These are phyloP conservation scores for Schizopygopsis pylzovi DNA, from an alignment of 2,797 vertebrate species.

Conservation along the genomic window DNA sequence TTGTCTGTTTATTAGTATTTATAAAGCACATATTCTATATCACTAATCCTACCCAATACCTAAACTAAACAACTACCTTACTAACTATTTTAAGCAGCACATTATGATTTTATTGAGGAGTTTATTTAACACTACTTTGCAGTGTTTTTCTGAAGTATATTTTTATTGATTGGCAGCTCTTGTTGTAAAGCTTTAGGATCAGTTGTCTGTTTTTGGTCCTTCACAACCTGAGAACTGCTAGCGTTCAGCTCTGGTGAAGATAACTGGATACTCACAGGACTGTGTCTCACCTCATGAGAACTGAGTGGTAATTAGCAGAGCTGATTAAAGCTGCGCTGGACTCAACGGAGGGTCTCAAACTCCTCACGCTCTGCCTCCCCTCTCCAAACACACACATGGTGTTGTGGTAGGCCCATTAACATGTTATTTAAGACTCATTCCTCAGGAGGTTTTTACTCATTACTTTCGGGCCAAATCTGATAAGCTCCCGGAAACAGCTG, in stretches of 20 bases:
- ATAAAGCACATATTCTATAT: too few relatives aligned
- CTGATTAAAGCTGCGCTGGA: conserved; percentile 49
- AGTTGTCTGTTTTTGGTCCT: neutral
- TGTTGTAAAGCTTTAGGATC: conserved; percentile 8
- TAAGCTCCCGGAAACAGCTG: neutral
- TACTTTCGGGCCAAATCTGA: conserved; percentile 29
- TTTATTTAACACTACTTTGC: too few relatives aligned
- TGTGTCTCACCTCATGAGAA: conserved; percentile 22
- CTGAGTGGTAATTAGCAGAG: conserved; percentile 39
- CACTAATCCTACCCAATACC: too few relatives aligned
- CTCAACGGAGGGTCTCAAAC: conserved; percentile 5
- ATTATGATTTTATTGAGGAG: too few relatives aligned
- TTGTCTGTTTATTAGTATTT: too few relatives aligned
- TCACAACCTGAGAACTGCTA: neutral
- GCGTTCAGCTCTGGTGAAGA: conserved; percentile 15
- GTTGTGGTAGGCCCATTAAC: conserved; percentile 65
- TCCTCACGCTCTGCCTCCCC: conserved; percentile 17
- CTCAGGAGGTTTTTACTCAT: conserved; percentile 39
- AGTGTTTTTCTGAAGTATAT: neutral
- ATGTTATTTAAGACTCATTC: conserved; percentile 40
- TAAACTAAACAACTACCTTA: too few relatives aligned
- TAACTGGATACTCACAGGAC: conserved; percentile 17
- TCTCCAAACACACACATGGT: conserved; percentile 32
- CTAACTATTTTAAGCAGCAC: too few relatives aligned
- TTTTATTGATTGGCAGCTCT: neutral